phyloP scores from a whole-genome alignment of 2,888 invertebrate genomes.

The Seira ritae region DNA sequence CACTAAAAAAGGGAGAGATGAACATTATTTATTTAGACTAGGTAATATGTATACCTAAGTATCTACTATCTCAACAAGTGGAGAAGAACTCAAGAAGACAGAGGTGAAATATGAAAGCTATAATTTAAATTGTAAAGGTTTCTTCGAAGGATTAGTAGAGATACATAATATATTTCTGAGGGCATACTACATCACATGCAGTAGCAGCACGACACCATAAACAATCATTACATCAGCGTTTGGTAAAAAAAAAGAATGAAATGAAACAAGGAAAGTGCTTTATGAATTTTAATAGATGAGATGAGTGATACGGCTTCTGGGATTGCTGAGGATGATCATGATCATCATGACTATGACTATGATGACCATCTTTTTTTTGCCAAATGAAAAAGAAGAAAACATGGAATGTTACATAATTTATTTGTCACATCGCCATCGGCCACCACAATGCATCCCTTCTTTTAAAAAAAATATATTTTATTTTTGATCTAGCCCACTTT shows the following conservation, averaged over 20 bases:
- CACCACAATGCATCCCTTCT: no score
- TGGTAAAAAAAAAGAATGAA: not conserved
- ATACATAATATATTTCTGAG: no score
- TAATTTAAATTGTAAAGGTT: conserved; percentile 14
- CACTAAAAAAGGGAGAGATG: conserved; percentile 24
- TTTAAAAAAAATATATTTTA: no score
- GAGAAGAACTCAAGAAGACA: not conserved
- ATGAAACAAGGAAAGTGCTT: conserved; percentile 1
- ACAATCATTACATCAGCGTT: conserved; percentile 22
- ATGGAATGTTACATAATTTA: no score
- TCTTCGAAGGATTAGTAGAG: conserved; percentile 11
- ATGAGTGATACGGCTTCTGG: conserved; percentile 17
- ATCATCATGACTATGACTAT: not conserved
- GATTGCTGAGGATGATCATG: conserved; percentile 9
- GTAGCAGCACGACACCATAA: conserved; percentile 21
- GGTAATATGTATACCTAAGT: no score
- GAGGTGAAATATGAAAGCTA: conserved; percentile 14
- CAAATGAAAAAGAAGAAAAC: no score
- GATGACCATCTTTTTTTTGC: not conserved
- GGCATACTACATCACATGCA: not conserved
- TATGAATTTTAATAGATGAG: conserved; percentile 21
- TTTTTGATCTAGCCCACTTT: no score
- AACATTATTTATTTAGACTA: not conserved
- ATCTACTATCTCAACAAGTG: no score
- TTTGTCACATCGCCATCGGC: no score